phyloP scores from a whole-genome alignment of 2,888 invertebrate species.

The Lymantria dispar region DNA sequence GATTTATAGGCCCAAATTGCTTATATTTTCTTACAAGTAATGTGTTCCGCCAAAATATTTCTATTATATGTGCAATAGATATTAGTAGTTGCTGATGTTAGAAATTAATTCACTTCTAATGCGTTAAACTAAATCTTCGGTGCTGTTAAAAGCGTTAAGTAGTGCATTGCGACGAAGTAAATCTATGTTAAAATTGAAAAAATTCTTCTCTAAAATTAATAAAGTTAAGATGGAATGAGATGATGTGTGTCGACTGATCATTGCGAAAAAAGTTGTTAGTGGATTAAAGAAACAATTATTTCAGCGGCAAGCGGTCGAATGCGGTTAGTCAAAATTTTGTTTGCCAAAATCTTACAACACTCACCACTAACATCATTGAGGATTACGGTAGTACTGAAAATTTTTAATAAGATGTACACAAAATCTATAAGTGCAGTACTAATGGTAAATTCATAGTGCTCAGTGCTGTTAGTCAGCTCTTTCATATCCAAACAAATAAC shows the following conservation, averaged over 20 bases:
- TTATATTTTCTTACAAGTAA: conserved; percentile 14
- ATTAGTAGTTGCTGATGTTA: not conserved
- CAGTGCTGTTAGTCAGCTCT: conserved; percentile 78
- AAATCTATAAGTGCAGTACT: conserved; percentile 71
- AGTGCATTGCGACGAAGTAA: conserved; percentile 16
- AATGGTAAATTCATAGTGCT: conserved; percentile 65
- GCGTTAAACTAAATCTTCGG: conserved; percentile 3
- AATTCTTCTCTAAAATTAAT: not conserved
- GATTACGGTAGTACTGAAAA: conserved; percentile 79
- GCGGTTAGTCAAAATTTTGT: conserved; percentile 65
- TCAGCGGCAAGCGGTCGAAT: conserved; percentile 34
- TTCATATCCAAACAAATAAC: conserved; percentile 55
- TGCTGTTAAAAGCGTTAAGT: conserved; percentile 24
- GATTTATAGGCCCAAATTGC: conserved; percentile 6
- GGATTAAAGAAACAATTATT: conserved; percentile 14
- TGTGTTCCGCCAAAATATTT: conserved; percentile 2
- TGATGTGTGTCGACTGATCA: conserved; percentile 8
- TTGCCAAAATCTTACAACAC: conserved; percentile 77
- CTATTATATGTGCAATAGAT: conserved; percentile 11
- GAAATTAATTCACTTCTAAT: not conserved
- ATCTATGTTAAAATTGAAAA: not conserved
- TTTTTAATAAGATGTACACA: conserved; percentile 68
- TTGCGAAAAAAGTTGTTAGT: conserved; percentile 17
- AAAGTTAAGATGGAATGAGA: conserved; percentile 13
- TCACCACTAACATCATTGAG: conserved; percentile 78